These are phyloP conservation scores for Anoplopoma fimbria DNA, from an alignment of 2,113 vertebrate genomes.

Conservation along the genomic window DNA sequence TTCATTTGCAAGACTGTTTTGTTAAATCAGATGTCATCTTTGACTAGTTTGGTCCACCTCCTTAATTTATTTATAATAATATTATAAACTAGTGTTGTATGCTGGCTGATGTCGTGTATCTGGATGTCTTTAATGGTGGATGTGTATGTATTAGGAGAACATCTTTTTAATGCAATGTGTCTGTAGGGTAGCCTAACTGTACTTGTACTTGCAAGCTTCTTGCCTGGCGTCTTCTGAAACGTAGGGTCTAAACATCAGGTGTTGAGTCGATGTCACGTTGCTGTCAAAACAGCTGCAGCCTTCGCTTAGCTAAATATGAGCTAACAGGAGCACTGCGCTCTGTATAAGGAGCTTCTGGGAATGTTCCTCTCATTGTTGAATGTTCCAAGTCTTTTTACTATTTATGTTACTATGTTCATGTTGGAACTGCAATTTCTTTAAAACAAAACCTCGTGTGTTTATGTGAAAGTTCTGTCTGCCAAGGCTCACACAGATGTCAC, in stretches of 20 bases:
- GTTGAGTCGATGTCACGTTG: conserved; percentile 63
- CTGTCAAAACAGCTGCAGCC: conserved; percentile 72
- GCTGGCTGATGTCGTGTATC: too few species aligned
- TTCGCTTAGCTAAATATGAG: conserved; percentile 25
- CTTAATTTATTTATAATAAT: too few species aligned
- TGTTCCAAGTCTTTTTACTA: neutral
- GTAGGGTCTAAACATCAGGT: conserved; percentile 47
- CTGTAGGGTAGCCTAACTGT: too few species aligned
- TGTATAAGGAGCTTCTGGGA: conserved; percentile 1
- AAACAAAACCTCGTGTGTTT: neutral
- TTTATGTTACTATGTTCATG: neutral
- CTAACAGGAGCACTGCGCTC: neutral
- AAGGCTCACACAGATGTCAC: conserved; percentile 4
- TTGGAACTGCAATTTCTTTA: neutral
- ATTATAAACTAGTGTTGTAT: too few species aligned
- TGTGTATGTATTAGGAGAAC: too few species aligned
- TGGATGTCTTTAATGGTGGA: neutral
- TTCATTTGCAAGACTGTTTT: too few species aligned
- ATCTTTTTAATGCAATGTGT: too few species aligned
- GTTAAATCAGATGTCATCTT: too few species aligned
- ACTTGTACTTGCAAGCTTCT: too few species aligned
- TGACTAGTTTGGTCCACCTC: too few species aligned
- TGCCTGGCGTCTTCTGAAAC: too few species aligned
- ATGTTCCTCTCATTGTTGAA: neutral
- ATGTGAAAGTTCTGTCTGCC: neutral